Evolutionary conservation across 2,888 invertebrate genomes (phyloP), one percentile per base, ranked within the genome.

Genomic region (Pandemis heparana): DNA sequence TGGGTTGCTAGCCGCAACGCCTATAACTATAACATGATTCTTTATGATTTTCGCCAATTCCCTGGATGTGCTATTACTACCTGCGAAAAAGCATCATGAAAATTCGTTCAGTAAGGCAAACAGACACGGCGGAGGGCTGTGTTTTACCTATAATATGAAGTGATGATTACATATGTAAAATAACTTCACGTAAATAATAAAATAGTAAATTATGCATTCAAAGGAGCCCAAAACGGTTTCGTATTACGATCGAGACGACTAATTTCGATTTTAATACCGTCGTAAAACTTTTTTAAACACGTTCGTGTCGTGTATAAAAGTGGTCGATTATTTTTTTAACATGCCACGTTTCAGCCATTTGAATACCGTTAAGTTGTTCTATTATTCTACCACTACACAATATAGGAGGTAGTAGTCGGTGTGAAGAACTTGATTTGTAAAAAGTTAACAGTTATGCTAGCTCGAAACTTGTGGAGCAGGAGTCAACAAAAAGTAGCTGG

Each of bases 281-380:
- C 75, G 72, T 78, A 77, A 80, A 77, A 71, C 69, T 65, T 67
- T 61, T 74, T 75, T 66, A 69, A 76, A 75, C 71, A 66, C 76
- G 77, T 76, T 76, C 78, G 51, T 68, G 68, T 61, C 74, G 66
- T 64, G 74, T 76, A 69, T 67, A 69, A 68, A 70, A 67, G 46
- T 59, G 60, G 64, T 66, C 67, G 70, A 75, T 75, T 71, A 71
- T 68, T 67, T 73, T 73, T 74, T 68, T 70, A 64, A 73, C 70
- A 46, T 72, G 74, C 76, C 79, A 78, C 72, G 79, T 75, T 75
- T 78, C 69, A 64, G 76, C 75, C 76, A 75, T 76, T 77, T 74
- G 75, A 68, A 72, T 63, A 73, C 75, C 75, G 76, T 77, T 79
- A 79, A 76, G 74, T 75, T 78, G 65, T 78, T 78, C 77, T 75